Conservation (phyloP, 2,888 invertebrate genomes). For the Coelopa pilipes region DNA sequence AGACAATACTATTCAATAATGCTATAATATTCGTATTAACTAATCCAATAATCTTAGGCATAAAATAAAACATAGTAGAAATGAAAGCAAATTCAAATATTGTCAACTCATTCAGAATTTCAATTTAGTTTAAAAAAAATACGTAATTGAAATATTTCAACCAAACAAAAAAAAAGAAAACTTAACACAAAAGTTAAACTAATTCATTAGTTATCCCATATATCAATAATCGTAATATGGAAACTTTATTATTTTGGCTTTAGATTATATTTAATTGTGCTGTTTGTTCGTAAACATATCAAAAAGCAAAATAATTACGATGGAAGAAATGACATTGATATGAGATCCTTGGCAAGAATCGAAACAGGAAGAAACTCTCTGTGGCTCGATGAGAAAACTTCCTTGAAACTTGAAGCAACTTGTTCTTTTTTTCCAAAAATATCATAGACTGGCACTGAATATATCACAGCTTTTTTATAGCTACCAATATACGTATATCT, state of each 20-base stretch:
- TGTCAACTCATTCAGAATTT: conserved; percentile 38
- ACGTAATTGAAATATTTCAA: not conserved
- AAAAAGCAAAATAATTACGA: not conserved
- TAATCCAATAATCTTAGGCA: not conserved
- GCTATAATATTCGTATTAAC: conserved; percentile 7
- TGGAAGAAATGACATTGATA: not conserved
- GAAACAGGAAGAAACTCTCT: conserved; percentile 7
- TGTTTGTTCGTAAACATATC: conserved; percentile 44
- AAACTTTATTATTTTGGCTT: not conserved
- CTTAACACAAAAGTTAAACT: no score
- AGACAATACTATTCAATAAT: conserved; percentile 12
- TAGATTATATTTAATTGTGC: conserved; percentile 36
- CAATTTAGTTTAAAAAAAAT: conserved; percentile 3
- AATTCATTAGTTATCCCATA: no score
- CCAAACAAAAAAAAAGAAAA: no score
- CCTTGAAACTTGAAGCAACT: not conserved
- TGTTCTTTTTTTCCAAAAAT: conserved; percentile 35
- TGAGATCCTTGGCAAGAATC: not conserved
- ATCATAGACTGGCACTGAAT: not conserved
- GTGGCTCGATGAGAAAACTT: not conserved
- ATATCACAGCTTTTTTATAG: not conserved
- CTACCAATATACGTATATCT: no score
- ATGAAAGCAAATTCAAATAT: not conserved
- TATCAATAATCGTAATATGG: not conserved
- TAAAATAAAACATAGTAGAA: not conserved